Evolutionary conservation across 2,113 vertebrate genomes (phyloP), one percentile per base, ranked within the genome.

Genomic region (Aegithalos caudatus): DNA sequence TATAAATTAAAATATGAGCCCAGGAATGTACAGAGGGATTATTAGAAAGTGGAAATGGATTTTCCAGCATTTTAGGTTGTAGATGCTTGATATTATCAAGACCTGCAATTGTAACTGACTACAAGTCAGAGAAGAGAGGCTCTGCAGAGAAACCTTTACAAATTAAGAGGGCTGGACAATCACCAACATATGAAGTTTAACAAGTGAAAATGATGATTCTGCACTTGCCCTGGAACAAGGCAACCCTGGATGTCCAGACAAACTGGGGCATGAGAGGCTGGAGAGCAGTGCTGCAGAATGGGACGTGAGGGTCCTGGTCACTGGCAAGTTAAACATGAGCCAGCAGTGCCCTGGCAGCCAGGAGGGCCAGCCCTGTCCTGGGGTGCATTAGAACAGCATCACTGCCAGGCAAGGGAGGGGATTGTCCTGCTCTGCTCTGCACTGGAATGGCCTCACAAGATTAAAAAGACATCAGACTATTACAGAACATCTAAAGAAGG

Each of bases 301-400:
- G 21, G 42, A 80, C 4, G 5, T 10, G 37, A 0, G 25, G 8
- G 1, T 9, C 22, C 27, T 72, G 35, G 14, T 3, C 0, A 0
- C 1, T 57, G 31, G 7, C 10, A 33, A 81, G 27, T 4, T 44
- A 35, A 88, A 24, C 5, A 0, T 5, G 10, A 81, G 14, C 2
- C 44, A 73, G 76, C 77, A 73, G 51, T 38, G 44, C 27, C 67
- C 27, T 37, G 67, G 76, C 37, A 57, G 50, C 44, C 44, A 33
- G 51, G 18, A 50, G 66, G 31, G 37, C 8, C 37, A 57, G 0
- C 5, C 2, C 0, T 80, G 66, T 18, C 67, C 37, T 44, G 58
- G 4, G 42, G 37, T 0, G 33, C 58, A 23, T 16, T 37, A 50
- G 50, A 42, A 12, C 31, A 64, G 50, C 35, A 57, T 33, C 50